Conservation (phyloP, 2,888 invertebrate species). For the Caradrina clavipalpis region DNA sequence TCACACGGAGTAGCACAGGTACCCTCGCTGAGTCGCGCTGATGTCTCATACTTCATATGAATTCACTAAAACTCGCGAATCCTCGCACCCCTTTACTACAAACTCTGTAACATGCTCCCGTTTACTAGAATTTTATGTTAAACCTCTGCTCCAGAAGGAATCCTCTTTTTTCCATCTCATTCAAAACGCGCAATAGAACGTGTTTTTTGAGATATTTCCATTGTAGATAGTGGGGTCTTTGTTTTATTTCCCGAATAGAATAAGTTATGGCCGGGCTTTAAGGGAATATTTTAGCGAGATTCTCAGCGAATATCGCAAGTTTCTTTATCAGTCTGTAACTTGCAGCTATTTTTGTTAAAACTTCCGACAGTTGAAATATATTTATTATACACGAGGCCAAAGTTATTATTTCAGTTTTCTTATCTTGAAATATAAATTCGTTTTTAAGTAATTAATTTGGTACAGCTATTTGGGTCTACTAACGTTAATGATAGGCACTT, state of each 20-base stretch:
- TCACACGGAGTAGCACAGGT: constrained; percentile 15
- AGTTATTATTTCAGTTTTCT: constrained; percentile 47
- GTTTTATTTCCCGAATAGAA: constrained; percentile 73
- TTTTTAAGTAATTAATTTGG: constrained; percentile 38
- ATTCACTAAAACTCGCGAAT: constrained; percentile 46
- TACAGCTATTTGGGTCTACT: background rate
- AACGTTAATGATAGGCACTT: background rate
- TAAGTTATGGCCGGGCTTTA: constrained; percentile 73
- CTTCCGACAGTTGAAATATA: constrained; percentile 44
- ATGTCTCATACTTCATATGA: constrained; percentile 43
- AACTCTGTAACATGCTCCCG: constrained; percentile 58
- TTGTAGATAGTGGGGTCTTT: constrained; percentile 68
- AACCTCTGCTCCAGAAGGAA: constrained; percentile 63
- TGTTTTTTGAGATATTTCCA: constrained; percentile 71
- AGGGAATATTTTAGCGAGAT: constrained; percentile 78
- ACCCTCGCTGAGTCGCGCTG: constrained; percentile 16
- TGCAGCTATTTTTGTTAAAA: constrained; percentile 57
- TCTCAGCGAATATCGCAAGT: constrained; percentile 67
- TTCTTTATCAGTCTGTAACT: constrained; percentile 57
- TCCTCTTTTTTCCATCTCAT: constrained; percentile 64
- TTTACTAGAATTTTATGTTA: constrained; percentile 66
- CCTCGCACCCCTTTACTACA: constrained; percentile 36
- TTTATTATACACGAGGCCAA: constrained; percentile 43
- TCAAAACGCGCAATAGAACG: constrained; percentile 68
- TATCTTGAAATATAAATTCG: constrained; percentile 51